Base-by-base conservation (phyloP, 2,888 invertebrate species). In the Erannis defoliaria region DNA sequence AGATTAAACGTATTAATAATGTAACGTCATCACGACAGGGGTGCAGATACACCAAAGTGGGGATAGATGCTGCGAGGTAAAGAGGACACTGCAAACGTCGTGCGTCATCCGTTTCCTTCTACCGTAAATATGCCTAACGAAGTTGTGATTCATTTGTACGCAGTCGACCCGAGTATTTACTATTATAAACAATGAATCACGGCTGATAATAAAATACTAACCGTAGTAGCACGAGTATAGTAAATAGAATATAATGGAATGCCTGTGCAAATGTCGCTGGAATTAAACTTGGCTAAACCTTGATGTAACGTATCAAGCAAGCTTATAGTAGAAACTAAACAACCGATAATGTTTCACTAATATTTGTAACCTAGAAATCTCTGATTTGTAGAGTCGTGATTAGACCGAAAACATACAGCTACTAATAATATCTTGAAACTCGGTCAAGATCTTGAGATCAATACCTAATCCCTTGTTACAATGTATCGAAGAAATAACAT, bases 1-100 rank as follows among this genome's bases (percentile, higher is more conserved):
- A 48, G 48, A 62, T 65, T 78, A 77, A 78, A 70, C 82, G 75
- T 75, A 80, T 82, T 82, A 77, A 57, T 62, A 60, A 79, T 78
- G 82, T 80, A 26, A 26, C 65, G 71, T 74, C 74, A 68, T 74
- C 72, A 72, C 71, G 69, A 60, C 66, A 73, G 66, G 70, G 66
- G 69, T 50, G 61, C 50, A 18, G 50, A 58, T 57, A 55, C 31
- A 23, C 49, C 26, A 48, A 23, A 45, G 48, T 55, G 64, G 71
- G 66, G 63, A 55, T 60, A 31, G 63, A 55, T 60, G 26, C 37
- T 23, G 35, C 42, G 23, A 57, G 56, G 35, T 14, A 53, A 19
- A 14, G 54, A 55, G 53, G 21, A 53, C 51, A 53, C 33, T 48
- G 40, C 64, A 64, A 64, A 68, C 38, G 57, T 45, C 9, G 48